Percentiles rank a stretch among this genome's conserved stretches.
Conservation (phyloP, 2,113 vertebrate genomes). For the Chaetodon trifascialis region DNA sequence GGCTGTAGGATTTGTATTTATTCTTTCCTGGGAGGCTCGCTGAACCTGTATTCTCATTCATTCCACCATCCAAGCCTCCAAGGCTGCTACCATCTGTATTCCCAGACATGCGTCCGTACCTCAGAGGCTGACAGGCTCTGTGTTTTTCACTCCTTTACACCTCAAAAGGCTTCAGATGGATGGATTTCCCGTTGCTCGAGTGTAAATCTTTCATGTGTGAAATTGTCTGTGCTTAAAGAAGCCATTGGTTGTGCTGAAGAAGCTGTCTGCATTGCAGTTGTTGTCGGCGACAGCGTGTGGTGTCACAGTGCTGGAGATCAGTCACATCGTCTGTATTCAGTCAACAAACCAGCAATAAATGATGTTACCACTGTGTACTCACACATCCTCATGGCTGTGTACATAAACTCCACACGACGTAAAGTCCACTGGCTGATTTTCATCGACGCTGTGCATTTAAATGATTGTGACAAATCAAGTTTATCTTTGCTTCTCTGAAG, state of each 20-base stretch:
- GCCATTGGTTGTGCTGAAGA: conserved; percentile 45
- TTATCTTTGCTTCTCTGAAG: neutral
- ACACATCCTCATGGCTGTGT: neutral
- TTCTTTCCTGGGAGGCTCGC: conserved; percentile 32
- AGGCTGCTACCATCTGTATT: conserved; percentile 46
- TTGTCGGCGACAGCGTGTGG: conserved; percentile 32
- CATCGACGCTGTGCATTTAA: neutral
- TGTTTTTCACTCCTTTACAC: conserved; percentile 36
- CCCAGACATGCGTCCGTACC: conserved; percentile 23
- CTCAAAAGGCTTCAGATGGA: conserved; percentile 61
- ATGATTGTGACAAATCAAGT: neutral
- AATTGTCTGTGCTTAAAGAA: conserved; percentile 77
- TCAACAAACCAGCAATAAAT: conserved; percentile 15
- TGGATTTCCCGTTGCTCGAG: conserved; percentile 46
- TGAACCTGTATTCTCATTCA: conserved; percentile 54
- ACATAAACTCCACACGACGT: neutral
- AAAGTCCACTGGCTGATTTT: neutral
- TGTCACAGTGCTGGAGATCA: conserved; percentile 20
- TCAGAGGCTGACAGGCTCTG: conserved; percentile 30
- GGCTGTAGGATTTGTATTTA: conserved; percentile 49
- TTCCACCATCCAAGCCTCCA: conserved; percentile 38
- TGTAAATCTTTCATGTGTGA: conserved; percentile 79
- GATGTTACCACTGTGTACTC: neutral
- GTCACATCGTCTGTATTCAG: conserved; percentile 28
- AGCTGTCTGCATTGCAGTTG: conserved; percentile 45